Conservation (phyloP, 2,888 invertebrate genomes). For the Clepsis dumicolana region DNA sequence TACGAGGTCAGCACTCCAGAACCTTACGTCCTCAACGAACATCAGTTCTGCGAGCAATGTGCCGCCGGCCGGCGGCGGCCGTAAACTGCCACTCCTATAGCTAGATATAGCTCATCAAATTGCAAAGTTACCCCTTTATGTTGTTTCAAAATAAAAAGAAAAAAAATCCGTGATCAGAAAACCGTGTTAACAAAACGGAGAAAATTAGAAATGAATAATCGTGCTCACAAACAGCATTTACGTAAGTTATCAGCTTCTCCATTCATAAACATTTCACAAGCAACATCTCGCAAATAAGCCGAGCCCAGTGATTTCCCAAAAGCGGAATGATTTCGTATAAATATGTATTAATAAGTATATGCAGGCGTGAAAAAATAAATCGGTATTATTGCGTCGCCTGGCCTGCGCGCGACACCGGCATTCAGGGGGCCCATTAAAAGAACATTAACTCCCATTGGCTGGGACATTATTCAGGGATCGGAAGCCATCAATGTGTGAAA, state of each 20-base stretch:
- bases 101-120: too few species aligned
- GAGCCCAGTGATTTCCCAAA: slow-evolving; percentile 22
- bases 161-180: neutral
- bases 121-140: too few species aligned
- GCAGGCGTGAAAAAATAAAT: slow-evolving; percentile 13
- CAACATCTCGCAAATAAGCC: neutral
- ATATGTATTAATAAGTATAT: slow-evolving; percentile 16
- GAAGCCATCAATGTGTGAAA: slow-evolving; percentile 15
- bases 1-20: too few species aligned
- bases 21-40: too few species aligned
- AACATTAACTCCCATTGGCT: slow-evolving; percentile 25
- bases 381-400: slow-evolving; percentile 18
- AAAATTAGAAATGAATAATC: neutral
- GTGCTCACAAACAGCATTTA: neutral
- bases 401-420: slow-evolving; percentile 12
- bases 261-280: neutral
- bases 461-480: slow-evolving; percentile 24
- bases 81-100: too few species aligned
- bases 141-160: too few species aligned
- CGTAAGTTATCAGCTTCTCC: too few species aligned
- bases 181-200: neutral
- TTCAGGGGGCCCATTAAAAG: slow-evolving; percentile 28
- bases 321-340: slow-evolving; percentile 10
- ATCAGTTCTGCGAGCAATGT: too few species aligned
- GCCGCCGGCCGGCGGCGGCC: too few species aligned